Evolutionary conservation across 2,797 vertebrate species (phyloP).

Genomic region (Meriones psammophilus): DNA sequence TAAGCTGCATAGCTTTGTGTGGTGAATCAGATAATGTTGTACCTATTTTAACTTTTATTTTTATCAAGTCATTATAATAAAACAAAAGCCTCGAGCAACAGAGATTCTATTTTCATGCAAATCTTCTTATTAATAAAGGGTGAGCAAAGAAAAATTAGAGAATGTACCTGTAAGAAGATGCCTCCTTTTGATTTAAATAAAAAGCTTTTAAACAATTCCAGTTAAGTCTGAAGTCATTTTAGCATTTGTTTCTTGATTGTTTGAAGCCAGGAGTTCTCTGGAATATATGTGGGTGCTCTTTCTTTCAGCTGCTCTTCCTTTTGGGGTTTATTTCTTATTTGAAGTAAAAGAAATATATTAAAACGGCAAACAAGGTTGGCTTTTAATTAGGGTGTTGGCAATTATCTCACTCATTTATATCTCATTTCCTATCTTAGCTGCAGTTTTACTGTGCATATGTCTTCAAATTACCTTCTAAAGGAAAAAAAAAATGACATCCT

Average conservation of each 20-base stretch:
- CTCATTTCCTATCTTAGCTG: constrained; percentile 68
- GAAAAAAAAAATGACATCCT: constrained; percentile 50
- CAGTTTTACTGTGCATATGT: constrained; percentile 55
- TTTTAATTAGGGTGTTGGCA: constrained; percentile 76
- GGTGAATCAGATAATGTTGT: constrained; percentile 78
- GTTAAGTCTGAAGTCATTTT: constrained; percentile 68
- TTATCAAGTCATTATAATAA: constrained; percentile 75
- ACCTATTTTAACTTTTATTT: constrained; percentile 78
- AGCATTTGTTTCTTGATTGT: constrained; percentile 66
- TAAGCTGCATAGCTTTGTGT: constrained; percentile 64
- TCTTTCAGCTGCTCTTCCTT: constrained; percentile 52
- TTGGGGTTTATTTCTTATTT: constrained; percentile 51
- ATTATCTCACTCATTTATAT: constrained; percentile 72
- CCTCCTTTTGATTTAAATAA: constrained; percentile 66
- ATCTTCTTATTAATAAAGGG: constrained; percentile 77
- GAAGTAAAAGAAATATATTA: constrained; percentile 69
- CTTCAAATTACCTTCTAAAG: constrained; percentile 70
- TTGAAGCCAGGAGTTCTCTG: constrained; percentile 32
- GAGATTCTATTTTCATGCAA: constrained; percentile 77
- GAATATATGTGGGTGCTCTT: constrained; percentile 31
- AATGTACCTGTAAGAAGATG: constrained; percentile 36
- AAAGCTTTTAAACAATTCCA: constrained; percentile 70
- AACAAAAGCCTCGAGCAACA: constrained; percentile 73
- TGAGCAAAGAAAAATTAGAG: constrained; percentile 57
- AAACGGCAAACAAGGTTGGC: constrained; percentile 70